Evolutionary conservation across 2,888 invertebrate species (phyloP), one percentile per base, ranked within the genome.

Genomic region (Caenorhabditis sulstoni): DNA sequence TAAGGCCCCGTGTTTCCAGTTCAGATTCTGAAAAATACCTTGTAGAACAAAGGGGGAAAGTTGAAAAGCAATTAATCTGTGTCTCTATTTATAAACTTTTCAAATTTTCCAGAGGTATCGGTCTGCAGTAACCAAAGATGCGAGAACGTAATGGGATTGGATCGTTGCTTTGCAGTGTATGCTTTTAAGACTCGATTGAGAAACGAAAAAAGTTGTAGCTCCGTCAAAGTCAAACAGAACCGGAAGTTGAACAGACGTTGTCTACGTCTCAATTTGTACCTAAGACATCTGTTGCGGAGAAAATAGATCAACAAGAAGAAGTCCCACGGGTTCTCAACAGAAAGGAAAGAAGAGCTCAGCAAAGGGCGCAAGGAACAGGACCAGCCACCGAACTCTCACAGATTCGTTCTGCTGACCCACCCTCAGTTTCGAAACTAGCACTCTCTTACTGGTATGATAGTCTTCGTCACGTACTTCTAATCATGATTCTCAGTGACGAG

Each of bases 131-230:
- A n/a, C n/a, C n/a, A n/a, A 7, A 29, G 29, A 29, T 3, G 12
- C 58, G n/a, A 58, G 35, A 61, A 5, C 52, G 3, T 37, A 44
- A 14, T 18, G 77, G 77, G 14, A 20, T 77, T 0, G 77, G 68
- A 18, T 22, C 77, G 1, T 41, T 77, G 11, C 49, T 77, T 7
- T 44, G 58, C 0, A 61, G 18, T 7, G 29, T 29, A 29, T n/a
- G n/a, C n/a, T n/a, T n/a, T n/a, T n/a, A n/a, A n/a, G n/a, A n/a
- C n/a, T n/a, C n/a, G n/a, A n/a, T n/a, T n/a, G n/a, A n/a, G n/a
- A n/a, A n/a, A n/a, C n/a, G n/a, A n/a, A n/a, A n/a, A n/a, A n/a
- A 29, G 3, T 62, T 73, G 44, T 45, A 74, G 74, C 66, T 74
- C 8, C 65, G 74, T 41, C 23, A 61, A 8, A 53, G 44, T 9